Evolutionary conservation across 2,797 vertebrate genomes (phyloP).

Genomic region (Pipistrellus pipistrellus): DNA sequence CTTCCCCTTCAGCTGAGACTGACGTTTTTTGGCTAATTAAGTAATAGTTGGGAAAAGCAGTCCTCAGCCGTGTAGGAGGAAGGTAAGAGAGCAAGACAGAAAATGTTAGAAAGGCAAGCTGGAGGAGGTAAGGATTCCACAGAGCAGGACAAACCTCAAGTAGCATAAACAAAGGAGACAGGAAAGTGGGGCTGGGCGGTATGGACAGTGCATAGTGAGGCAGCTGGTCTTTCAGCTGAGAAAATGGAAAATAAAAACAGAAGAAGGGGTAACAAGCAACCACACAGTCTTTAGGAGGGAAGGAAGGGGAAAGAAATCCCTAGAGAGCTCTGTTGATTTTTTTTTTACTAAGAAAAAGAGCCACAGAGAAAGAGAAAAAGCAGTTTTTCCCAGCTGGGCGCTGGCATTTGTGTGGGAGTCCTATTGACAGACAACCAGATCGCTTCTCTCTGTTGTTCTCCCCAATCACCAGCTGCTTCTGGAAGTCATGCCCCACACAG

Average conservation of each 20-base stretch:
- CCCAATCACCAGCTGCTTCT: not conserved
- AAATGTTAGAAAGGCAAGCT: not conserved
- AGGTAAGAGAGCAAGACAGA: not conserved
- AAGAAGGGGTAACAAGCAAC: not conserved
- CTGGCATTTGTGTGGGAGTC: constrained; percentile 12
- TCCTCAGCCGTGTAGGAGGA: not conserved
- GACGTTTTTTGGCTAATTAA: not conserved
- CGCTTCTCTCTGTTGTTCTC: not conserved
- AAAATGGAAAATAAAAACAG: not conserved
- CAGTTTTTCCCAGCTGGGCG: not conserved
- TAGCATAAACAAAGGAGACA: not conserved
- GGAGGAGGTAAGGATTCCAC: not conserved
- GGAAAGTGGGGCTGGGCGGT: fast-evolving
- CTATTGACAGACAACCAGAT: not conserved
- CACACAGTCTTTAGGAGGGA: not conserved
- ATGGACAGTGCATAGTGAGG: not conserved
- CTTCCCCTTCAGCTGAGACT: not conserved
- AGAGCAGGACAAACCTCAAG: not conserved
- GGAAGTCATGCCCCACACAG: not conserved
- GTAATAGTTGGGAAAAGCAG: not conserved
- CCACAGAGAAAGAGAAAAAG: not conserved
- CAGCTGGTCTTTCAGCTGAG: not conserved
- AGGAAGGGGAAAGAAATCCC: not conserved
- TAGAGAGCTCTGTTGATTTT: not conserved
- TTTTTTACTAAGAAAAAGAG: not conserved